A percentile compares a stretch with the other conserved stretches of the same genome.
Conservation (phyloP, 2,797 vertebrate genomes). For the Syngnathus rostellatus region DNA sequence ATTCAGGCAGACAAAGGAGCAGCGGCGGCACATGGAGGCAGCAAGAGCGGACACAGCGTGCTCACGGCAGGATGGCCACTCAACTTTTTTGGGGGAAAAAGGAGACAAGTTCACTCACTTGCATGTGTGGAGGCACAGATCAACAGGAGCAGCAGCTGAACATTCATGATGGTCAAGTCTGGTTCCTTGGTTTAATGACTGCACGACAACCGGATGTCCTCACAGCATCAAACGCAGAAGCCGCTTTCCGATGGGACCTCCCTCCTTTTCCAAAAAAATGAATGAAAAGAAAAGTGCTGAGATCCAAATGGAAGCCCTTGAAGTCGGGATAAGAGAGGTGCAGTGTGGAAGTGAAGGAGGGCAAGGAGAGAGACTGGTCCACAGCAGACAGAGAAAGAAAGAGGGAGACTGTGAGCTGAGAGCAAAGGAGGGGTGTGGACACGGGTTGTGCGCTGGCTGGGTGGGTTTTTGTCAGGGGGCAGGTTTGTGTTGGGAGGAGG, state of each 20-base stretch:
- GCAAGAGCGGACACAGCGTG: slow-evolving; percentile 50
- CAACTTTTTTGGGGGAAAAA: neutral
- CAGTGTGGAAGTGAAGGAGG: slow-evolving; percentile 50
- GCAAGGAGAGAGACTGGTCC: slow-evolving; percentile 49
- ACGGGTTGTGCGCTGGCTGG: slow-evolving; percentile 43
- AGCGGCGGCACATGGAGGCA: slow-evolving; percentile 50
- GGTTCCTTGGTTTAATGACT: neutral
- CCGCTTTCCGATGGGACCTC: neutral
- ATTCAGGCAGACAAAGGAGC: slow-evolving; percentile 54
- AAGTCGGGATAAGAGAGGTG: slow-evolving; percentile 36
- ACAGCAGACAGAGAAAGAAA: slow-evolving; percentile 40
- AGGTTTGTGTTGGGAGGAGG: slow-evolving; percentile 6
- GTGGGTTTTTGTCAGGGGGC: slow-evolving; percentile 49
- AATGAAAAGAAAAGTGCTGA: slow-evolving; percentile 25
- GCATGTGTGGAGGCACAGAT: slow-evolving; percentile 61
- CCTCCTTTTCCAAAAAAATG: neutral
- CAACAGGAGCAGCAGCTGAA: slow-evolving; percentile 63
- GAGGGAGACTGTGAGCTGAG: slow-evolving; percentile 34
- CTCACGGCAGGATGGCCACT: slow-evolving; percentile 35
- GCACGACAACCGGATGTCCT: neutral
- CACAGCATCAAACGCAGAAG: neutral
- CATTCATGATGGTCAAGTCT: slow-evolving; percentile 51
- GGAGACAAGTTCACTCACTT: slow-evolving; percentile 62
- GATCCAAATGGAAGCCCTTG: slow-evolving; percentile 34
- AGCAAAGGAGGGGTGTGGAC: slow-evolving; percentile 57